Conservation (phyloP, 2,797 vertebrate species). For the Oreortyx pictus region DNA sequence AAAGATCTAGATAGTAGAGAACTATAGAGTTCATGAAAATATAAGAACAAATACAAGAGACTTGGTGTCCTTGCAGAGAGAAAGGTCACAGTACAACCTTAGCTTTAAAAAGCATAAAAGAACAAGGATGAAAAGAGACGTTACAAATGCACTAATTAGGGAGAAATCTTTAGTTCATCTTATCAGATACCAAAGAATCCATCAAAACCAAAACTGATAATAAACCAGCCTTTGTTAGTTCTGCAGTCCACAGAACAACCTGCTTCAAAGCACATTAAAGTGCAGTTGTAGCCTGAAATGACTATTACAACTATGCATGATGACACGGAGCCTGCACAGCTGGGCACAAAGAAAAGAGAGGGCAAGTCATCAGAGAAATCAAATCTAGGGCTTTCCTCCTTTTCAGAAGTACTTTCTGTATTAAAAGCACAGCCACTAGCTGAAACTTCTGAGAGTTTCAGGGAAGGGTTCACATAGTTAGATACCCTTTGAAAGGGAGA, state of each 20-base stretch:
- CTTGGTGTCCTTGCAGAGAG: slow-evolving; percentile 7
- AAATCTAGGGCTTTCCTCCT: neutral
- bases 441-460: neutral
- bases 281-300: neutral
- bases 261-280: slow-evolving; percentile 23
- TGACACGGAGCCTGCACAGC: neutral
- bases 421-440: neutral
- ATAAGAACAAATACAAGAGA: neutral
- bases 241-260: slow-evolving; percentile 2
- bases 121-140: neutral
- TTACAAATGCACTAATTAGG: neutral
- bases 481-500: neutral
- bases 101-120: neutral
- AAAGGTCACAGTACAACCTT: slow-evolving; percentile 16
- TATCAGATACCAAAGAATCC: neutral
- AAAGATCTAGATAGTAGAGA: neutral
- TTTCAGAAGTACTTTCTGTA: neutral
- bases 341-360: neutral
- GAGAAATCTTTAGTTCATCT: slow-evolving; percentile 13
- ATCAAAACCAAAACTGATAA: neutral
- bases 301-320: accelerated
- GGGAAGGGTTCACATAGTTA: neutral
- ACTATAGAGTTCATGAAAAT: slow-evolving; percentile 4
- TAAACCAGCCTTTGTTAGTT: neutral
- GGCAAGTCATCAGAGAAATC: neutral